These are phyloP conservation scores for Marisa cornuarietis DNA, from an alignment of 1,140 invertebrate genomes.

Conservation along the genomic window DNA sequence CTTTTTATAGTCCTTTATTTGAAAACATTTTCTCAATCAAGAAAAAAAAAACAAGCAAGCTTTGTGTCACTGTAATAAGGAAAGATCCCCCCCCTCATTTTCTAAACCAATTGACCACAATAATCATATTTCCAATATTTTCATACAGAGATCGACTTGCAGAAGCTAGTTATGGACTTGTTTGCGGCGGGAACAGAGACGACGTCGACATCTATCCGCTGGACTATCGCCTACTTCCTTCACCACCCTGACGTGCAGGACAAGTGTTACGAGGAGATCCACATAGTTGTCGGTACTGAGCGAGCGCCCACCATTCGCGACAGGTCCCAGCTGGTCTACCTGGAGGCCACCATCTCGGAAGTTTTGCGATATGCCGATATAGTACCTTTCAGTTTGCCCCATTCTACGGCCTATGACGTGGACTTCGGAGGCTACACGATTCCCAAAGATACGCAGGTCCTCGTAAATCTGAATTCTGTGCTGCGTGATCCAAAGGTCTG, in stretches of 20 bases:
- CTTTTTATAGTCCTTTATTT: too few species aligned
- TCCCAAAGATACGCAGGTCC: slow-evolving; percentile 43
- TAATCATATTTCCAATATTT: too few species aligned
- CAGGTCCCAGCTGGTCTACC: slow-evolving; percentile 25
- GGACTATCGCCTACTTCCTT: slow-evolving; percentile 88
- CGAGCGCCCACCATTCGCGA: slow-evolving; percentile 25
- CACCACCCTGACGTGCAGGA: slow-evolving; percentile 77
- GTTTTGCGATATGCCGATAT: slow-evolving; percentile 25
- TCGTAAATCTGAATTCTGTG: slow-evolving; percentile 48
- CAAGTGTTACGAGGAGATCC: slow-evolving; percentile 86
- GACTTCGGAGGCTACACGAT: slow-evolving; percentile 53
- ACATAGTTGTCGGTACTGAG: slow-evolving; percentile 59
- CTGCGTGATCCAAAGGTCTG: slow-evolving; percentile 66
- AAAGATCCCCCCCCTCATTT: too few species aligned
- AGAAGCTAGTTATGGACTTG: slow-evolving; percentile 71
- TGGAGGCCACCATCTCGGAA: slow-evolving; percentile 40
- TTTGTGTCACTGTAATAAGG: too few species aligned
- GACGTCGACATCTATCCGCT: slow-evolving; percentile 82
- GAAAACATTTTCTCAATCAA: too few species aligned
- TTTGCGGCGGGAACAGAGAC: slow-evolving; percentile 91
- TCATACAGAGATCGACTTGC: slow-evolving; percentile 22
- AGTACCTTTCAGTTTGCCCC: slow-evolving; percentile 55
- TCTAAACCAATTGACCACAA: too few species aligned
- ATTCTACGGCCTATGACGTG: slow-evolving; percentile 43
- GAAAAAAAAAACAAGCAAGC: too few species aligned